Conservation (phyloP, 2,797 vertebrate genomes). For the Schizopygopsis pylzovi region DNA sequence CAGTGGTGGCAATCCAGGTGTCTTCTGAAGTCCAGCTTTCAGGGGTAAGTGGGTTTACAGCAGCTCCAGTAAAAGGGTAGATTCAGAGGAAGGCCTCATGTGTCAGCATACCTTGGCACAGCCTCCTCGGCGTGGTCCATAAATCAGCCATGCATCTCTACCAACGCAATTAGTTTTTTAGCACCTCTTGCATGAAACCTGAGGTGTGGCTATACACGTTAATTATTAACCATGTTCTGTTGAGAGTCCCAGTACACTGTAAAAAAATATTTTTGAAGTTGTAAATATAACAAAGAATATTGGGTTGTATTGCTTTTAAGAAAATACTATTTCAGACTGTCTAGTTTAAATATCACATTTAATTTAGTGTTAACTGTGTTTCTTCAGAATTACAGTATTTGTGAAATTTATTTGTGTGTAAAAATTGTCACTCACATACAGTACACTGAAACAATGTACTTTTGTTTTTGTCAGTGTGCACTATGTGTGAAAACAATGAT, state of each 20-base stretch:
- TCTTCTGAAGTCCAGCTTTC: slow-evolving; percentile 68
- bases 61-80: slow-evolving; percentile 32
- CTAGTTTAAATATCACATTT: neutral
- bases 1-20: slow-evolving; percentile 73
- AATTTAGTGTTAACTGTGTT: neutral
- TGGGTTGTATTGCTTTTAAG: neutral
- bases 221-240: slow-evolving; percentile 35
- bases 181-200: slow-evolving; percentile 47
- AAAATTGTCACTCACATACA: neutral
- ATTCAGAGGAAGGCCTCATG: slow-evolving; percentile 37
- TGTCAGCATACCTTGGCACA: slow-evolving; percentile 47
- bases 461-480: neutral
- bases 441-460: neutral
- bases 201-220: slow-evolving; percentile 25
- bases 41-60: slow-evolving; percentile 52
- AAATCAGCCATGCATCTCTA: slow-evolving; percentile 57
- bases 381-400: too few species aligned
- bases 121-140: slow-evolving; percentile 45
- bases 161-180: slow-evolving; percentile 56
- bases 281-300: neutral
- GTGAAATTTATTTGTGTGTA: too few species aligned
- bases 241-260: neutral
- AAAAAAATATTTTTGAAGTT: neutral
- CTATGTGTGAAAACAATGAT: neutral
- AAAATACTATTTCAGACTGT: neutral